A percentile compares a stretch with the other conserved stretches of the same genome.
phyloP scores from a whole-genome alignment of 1,140 invertebrate genomes.

The Aphelenchoides fujianensis region DNA sequence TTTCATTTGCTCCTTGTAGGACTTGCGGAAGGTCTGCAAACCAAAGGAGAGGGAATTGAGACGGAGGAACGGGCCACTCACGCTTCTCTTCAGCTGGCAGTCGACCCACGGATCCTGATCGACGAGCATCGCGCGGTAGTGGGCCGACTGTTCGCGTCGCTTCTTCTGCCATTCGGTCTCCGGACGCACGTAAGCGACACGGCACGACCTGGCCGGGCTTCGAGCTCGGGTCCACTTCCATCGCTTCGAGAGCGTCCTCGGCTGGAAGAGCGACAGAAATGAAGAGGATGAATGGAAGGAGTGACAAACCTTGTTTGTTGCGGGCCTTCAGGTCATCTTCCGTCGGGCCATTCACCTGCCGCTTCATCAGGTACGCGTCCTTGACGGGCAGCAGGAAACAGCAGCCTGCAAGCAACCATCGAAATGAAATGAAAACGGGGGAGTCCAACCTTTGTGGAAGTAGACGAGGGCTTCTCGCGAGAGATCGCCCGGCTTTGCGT shows the following conservation, averaged over 20 bases:
- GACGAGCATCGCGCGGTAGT: conserved; percentile 5
- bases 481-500: not conserved
- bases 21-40: too few species aligned
- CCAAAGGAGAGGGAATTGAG: not conserved
- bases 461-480: not conserved
- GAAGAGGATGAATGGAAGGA: not conserved
- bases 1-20: too few species aligned
- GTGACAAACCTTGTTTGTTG: not conserved
- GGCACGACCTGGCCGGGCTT: not conserved
- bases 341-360: not conserved
- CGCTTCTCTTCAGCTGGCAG: not conserved
- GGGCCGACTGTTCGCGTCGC: conserved; percentile 18
- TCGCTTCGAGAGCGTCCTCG: not conserved
- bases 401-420: not conserved
- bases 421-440: not conserved
- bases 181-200: not conserved
- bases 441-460: not conserved
- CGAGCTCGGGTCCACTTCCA: too few species aligned
- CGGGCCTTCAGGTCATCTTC: not conserved
- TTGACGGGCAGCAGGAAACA: not conserved
- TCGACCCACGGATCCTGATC: conserved; percentile 17
- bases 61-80: not conserved
- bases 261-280: not conserved
- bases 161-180: conserved; percentile 20
- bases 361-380: not conserved